Evolutionary conservation across 2,888 invertebrate genomes (phyloP), one percentile per base, ranked within the genome.

Genomic region (Netelia melanura): DNA sequence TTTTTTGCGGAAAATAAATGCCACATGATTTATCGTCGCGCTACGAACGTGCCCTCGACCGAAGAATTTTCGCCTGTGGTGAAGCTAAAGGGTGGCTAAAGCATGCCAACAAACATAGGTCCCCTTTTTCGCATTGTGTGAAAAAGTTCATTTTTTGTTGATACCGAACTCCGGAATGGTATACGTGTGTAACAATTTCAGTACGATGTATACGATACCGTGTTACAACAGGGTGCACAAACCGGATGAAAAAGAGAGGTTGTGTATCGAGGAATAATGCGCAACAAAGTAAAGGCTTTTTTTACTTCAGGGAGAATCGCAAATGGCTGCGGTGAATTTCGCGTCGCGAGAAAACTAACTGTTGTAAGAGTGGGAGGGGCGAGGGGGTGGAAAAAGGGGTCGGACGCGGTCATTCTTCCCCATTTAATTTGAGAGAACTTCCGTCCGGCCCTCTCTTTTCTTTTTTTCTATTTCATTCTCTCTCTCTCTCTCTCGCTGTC

Each of bases 361-460:
- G 23, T 5, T 17, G 44, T 6, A 56, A 10, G 17, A 14, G 21
- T 0, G 17, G 48, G 23, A 25, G 58, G 56, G n/a, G 43, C 17
- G 17, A 64, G 30, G 6, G 30, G 30, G 30, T 5, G 30, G 30
- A 30, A 30, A 30, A 5, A 30, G 30, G 30, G 30, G 30, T 30
- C 30, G 30, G 30, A 62, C 56, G 30, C 61, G 71, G 79, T 72
- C 82, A 85, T 79, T 85, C 79, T 85, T 85, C 58, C 62, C 76
- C 82, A 82, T 79, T 85, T 82, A 85, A 85, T 85, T 85, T 82
- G 79, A 79, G 85, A 79, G 79, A 79, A 82, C 75, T 85, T 79
- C 76, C 65, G 56, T 81, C 71, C 52, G 56, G 61, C 61, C 72
- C 30, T 5, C 30, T 30, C 30, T 30, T 5, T 30, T 30, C 30